Percentiles rank a stretch among this genome's conserved stretches.
Conservation (phyloP, 2,113 vertebrate species). For the Poeciliopsis turrubarensis region DNA sequence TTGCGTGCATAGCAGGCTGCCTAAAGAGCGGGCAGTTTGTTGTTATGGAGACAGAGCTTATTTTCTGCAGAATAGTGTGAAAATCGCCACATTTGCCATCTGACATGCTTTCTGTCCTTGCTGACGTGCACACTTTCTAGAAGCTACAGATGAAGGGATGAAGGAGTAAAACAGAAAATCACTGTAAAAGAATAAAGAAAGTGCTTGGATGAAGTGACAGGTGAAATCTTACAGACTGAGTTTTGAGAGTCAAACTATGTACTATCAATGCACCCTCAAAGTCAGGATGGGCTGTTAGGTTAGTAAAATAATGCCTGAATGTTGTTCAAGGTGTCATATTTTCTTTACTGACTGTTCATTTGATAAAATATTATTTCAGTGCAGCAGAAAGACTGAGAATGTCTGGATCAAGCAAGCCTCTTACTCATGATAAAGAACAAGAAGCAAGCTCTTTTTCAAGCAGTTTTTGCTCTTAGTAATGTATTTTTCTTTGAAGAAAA, state of each 20-base stretch:
- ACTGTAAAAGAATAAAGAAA: not conserved
- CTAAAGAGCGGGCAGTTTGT: constrained; percentile 43
- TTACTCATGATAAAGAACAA: constrained; percentile 16
- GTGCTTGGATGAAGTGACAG: not conserved
- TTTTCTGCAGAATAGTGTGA: constrained; percentile 45
- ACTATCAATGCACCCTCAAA: not conserved
- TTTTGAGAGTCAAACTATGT: constrained; percentile 9
- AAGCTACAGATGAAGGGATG: not conserved
- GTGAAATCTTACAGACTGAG: not conserved
- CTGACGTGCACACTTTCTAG: constrained; percentile 16
- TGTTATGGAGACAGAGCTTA: constrained; percentile 68
- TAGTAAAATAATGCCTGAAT: constrained; percentile 4
- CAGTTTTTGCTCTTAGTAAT: constrained; percentile 3
- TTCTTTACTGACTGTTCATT: not conserved
- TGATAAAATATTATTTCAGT: not conserved
- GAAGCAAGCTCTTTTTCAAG: not conserved
- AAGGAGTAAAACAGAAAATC: not conserved
- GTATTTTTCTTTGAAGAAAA: constrained; percentile 24
- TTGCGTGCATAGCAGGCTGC: constrained; percentile 48
- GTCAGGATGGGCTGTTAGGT: fast-evolving
- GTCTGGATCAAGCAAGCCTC: not conserved
- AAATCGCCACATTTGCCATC: constrained; percentile 38
- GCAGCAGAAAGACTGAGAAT: not conserved
- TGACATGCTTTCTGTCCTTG: constrained; percentile 29
- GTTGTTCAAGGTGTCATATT: not conserved